These are phyloP conservation scores for Glossosoma conforme DNA, from an alignment of 1,140 invertebrate genomes.

Conservation along the genomic window DNA sequence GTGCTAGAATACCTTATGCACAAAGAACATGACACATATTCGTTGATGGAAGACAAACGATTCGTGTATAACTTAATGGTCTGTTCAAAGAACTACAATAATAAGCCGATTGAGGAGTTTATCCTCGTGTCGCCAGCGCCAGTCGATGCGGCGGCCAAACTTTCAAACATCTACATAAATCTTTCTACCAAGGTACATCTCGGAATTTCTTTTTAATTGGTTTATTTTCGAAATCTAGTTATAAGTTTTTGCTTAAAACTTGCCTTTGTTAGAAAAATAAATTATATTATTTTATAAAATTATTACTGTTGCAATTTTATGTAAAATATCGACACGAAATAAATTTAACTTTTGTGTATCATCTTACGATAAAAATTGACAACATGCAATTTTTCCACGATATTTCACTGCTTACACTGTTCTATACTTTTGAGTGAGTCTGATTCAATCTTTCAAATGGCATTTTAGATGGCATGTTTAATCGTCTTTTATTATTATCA, in stretches of 20 bases:
- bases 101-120: slow-evolving; percentile 96
- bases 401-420: too few relatives aligned
- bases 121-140: slow-evolving; percentile 94
- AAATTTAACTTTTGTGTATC: neutral
- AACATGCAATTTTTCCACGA: too few relatives aligned
- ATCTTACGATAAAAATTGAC: too few relatives aligned
- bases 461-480: too few relatives aligned
- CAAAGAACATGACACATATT: slow-evolving; percentile 96
- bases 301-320: neutral
- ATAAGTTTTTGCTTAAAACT: neutral
- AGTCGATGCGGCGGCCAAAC: slow-evolving; percentile 95
- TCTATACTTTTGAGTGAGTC: too few relatives aligned
- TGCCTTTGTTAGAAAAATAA: neutral
- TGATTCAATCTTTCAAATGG: too few relatives aligned
- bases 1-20: slow-evolving; percentile 94
- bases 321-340: too few relatives aligned
- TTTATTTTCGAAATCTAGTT: neutral
- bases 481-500: too few relatives aligned
- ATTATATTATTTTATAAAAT: neutral
- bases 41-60: slow-evolving; percentile 93
- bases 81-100: slow-evolving; percentile 93
- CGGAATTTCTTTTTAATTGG: neutral
- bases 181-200: slow-evolving; percentile 72
- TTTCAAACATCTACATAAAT: slow-evolving; percentile 88
- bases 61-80: slow-evolving; percentile 99